phyloP scores from a whole-genome alignment of 23 tunicate genomes.

The Phallusia fumigata region DNA sequence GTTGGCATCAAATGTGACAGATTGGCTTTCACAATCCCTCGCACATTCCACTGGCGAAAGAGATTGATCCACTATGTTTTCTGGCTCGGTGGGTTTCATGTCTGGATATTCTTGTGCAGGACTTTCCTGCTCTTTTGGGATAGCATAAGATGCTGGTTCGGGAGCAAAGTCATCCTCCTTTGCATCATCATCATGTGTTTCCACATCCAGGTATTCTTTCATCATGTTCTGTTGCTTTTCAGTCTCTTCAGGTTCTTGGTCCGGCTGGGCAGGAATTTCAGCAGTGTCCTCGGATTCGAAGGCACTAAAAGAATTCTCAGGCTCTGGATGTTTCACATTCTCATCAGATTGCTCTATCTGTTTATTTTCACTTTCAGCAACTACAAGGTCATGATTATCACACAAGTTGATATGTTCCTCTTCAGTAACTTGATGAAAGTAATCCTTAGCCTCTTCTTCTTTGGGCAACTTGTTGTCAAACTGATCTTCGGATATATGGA shows the following conservation, averaged over 20 bases:
- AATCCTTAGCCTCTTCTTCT: neutral
- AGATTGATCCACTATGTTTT: neutral
- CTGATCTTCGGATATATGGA: too few relatives aligned
- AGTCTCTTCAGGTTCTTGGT: too few relatives aligned
- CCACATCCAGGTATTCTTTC: neutral
- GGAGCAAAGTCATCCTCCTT: too few relatives aligned
- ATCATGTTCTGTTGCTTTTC: too few relatives aligned
- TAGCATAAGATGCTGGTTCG: neutral
- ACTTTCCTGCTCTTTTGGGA: neutral
- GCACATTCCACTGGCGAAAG: neutral
- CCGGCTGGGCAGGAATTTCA: too few relatives aligned
- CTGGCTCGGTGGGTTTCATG: neutral
- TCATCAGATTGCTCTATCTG: neutral
- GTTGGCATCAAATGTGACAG: conserved; percentile 1
- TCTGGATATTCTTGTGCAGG: neutral
- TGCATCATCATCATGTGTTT: neutral
- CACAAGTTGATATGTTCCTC: neutral
- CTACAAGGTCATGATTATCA: too few relatives aligned
- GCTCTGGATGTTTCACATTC: neutral
- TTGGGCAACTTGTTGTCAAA: too few relatives aligned
- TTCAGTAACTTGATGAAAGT: neutral
- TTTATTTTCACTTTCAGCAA: too few relatives aligned
- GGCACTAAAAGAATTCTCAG: neutral
- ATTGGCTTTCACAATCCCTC: neutral
- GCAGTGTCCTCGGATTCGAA: too few relatives aligned